These are phyloP conservation scores for Malurus elegans DNA, from an alignment of 2,113 vertebrate species.

Conservation along the genomic window DNA sequence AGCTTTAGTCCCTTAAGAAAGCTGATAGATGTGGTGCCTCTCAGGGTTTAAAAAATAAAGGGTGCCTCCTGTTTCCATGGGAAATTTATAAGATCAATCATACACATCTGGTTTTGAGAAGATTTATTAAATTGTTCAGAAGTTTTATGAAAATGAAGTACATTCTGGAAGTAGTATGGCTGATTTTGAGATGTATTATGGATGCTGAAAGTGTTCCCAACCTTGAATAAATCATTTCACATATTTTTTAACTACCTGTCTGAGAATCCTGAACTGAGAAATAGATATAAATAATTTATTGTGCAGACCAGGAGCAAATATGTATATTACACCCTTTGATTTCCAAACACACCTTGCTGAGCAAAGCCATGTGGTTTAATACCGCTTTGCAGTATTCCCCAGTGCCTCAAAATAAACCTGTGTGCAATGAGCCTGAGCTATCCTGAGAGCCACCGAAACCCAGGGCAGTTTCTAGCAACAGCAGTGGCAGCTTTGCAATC, in stretches of 20 bases:
- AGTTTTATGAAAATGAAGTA: neutral
- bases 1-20: neutral
- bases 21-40: neutral
- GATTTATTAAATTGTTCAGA: neutral
- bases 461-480: neutral
- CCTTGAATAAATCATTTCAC: conserved; percentile 43
- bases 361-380: neutral
- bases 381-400: neutral
- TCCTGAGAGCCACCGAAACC: neutral
- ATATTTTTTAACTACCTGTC: conserved; percentile 10
- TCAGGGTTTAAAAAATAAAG: neutral
- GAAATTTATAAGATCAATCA: neutral
- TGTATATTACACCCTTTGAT: neutral
- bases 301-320: conserved; percentile 24
- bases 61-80: neutral
- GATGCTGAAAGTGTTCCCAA: conserved; percentile 2
- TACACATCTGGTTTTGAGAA: neutral
- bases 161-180: neutral
- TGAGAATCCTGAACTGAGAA: conserved; percentile 7
- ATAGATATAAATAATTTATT: conserved; percentile 52
- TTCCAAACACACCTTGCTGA: neutral
- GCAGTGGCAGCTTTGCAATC: neutral
- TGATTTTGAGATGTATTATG: neutral
- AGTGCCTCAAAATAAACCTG: neutral
- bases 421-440: neutral